phyloP scores from a whole-genome alignment of 2,113 vertebrate genomes.

The Falco punctatus region DNA sequence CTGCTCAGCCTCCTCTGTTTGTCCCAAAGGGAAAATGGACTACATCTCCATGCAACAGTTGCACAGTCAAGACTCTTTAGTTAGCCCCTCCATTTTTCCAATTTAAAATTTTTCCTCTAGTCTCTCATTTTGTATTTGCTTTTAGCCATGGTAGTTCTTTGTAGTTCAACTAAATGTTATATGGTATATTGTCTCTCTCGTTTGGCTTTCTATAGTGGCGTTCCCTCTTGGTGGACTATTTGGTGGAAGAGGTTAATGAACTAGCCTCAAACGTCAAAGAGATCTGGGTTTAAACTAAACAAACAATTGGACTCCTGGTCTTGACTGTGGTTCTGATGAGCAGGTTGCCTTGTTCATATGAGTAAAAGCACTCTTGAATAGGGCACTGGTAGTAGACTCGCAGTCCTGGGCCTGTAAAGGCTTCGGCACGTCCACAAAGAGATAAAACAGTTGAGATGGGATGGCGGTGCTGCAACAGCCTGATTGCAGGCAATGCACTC shows the following conservation, averaged over 20 bases:
- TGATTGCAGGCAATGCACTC: background rate
- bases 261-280: constrained; percentile 15
- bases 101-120: background rate
- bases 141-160: constrained; percentile 48
- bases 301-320: background rate
- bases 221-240: constrained; percentile 37
- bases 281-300: constrained; percentile 53
- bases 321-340: constrained; percentile 1
- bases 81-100: constrained; percentile 17
- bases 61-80: constrained; percentile 50
- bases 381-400: background rate
- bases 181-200: constrained; percentile 43
- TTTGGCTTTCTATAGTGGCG: constrained; percentile 40
- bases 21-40: constrained; percentile 9
- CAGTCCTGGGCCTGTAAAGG: background rate
- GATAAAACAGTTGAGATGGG: background rate
- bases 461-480: background rate
- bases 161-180: constrained; percentile 65
- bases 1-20: constrained; percentile 48
- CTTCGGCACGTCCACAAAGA: background rate
- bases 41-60: constrained; percentile 51
- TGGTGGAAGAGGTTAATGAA: background rate
- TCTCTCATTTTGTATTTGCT: constrained; percentile 59
- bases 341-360: background rate
- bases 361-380: background rate